Conservation (phyloP, 2,113 vertebrate genomes). For the Edolisoma coerulescens region DNA sequence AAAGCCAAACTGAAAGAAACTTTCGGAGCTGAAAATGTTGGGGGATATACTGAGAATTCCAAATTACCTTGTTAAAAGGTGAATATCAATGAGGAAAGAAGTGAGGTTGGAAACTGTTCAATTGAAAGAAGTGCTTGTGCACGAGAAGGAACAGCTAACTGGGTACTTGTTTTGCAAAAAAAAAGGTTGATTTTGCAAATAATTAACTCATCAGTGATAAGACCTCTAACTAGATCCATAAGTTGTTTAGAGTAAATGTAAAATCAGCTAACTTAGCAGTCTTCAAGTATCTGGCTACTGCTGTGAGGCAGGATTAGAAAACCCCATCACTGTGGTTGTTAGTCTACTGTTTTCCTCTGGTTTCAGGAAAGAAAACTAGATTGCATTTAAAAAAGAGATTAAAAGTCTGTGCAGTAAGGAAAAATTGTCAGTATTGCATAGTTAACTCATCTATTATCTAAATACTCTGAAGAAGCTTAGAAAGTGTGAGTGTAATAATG, state of each 20-base stretch:
- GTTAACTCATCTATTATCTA: background rate
- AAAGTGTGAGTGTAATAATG: background rate
- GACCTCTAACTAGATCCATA: background rate
- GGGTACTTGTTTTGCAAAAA: background rate
- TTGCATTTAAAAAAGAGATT: background rate
- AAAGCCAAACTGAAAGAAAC: background rate
- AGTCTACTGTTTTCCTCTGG: background rate
- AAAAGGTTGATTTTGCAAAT: background rate
- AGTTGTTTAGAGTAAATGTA: background rate
- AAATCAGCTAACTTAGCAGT: background rate
- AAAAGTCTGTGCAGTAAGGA: background rate
- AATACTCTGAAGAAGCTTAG: background rate
- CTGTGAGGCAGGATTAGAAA: background rate
- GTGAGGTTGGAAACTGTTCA: background rate
- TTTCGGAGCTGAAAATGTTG: background rate
- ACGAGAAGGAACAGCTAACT: background rate
- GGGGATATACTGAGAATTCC: background rate
- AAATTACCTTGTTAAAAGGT: background rate
- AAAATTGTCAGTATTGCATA: background rate
- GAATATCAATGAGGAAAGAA: background rate
- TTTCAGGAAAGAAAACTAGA: background rate
- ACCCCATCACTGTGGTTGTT: background rate
- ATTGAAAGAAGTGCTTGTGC: accelerated
- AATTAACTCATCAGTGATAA: background rate
- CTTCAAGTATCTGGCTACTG: background rate